Evolutionary conservation across 2,797 vertebrate genomes (phyloP).

Genomic region (Botia almorhae): DNA sequence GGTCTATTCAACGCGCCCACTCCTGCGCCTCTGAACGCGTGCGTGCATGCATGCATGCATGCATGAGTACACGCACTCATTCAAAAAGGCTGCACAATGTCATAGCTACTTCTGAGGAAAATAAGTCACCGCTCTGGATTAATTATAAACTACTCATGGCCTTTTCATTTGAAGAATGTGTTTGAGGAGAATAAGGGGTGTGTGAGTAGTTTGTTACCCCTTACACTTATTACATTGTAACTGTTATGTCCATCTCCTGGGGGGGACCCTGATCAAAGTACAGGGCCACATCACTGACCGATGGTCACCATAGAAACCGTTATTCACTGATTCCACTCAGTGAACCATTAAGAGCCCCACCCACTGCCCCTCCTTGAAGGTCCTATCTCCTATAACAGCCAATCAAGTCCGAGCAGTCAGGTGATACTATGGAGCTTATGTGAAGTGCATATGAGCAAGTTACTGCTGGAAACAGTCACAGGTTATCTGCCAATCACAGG

Average conservation of each 20-base stretch:
- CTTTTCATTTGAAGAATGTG: slow-evolving; percentile 33
- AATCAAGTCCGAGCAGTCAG: slow-evolving; percentile 54
- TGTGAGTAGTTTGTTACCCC: background rate
- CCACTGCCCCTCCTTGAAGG: slow-evolving; percentile 13
- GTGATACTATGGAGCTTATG: slow-evolving; percentile 45
- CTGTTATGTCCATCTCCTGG: slow-evolving; percentile 30
- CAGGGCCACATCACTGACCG: slow-evolving; percentile 63
- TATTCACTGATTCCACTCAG: slow-evolving; percentile 45
- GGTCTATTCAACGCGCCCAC: slow-evolving; percentile 34
- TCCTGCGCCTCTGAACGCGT: slow-evolving; percentile 9
- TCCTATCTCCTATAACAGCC: slow-evolving; percentile 46
- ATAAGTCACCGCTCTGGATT: slow-evolving; percentile 42
- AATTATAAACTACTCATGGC: slow-evolving; percentile 47
- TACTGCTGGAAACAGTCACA: slow-evolving; percentile 68
- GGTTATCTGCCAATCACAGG: slow-evolving; percentile 60
- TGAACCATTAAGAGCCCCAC: slow-evolving; percentile 27
- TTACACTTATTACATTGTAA: background rate
- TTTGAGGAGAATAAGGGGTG: background rate
- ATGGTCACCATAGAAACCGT: slow-evolving; percentile 56
- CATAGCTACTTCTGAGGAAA: slow-evolving; percentile 44
- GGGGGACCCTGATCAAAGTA: slow-evolving; percentile 61
- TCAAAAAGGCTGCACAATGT: slow-evolving; percentile 2
- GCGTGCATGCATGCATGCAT: slow-evolving; percentile 13
- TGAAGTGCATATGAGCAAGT: slow-evolving; percentile 54
- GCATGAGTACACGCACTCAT: slow-evolving; percentile 13